Evolutionary conservation across 2,888 invertebrate genomes (phyloP), one percentile per base, ranked within the genome.

Genomic region (Falcaria lacertinaria): DNA sequence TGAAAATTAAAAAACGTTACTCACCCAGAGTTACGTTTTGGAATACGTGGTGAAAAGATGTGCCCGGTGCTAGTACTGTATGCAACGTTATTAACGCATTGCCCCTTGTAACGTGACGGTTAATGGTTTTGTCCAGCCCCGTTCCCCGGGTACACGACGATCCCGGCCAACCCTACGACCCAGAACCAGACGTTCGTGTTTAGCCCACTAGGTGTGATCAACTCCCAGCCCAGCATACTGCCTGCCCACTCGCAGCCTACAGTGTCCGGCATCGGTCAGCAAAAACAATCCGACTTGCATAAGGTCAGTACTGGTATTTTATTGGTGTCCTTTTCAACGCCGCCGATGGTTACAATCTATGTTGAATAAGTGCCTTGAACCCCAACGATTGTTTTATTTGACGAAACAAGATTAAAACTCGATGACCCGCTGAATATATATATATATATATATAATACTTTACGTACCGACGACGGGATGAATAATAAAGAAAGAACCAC

Each of bases 121-220:
- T n/a, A n/a, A n/a, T 28, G 40, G 49, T 25, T 41, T 36, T 42
- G 53, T 58, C 42, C 75, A 89, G 91, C 91, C 1, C 90, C 92
- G 54, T 94, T 91, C 83, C 93, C 94, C 2, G 94, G 96, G 2
- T 96, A 96, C 71, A 91, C 95, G 42, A 94, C 94, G 14, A 94
- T 94, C 47, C 94, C 94, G 15, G 93, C 95, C 32, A 95, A 95
- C 56, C 91, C 94, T 39, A 93, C 94, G 4, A 93, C 94, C 45
- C 94, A 95, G 81, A 91, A 93, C 57, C 95, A 95, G 70, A 95
- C 96, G 4, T 88, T 96, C 60, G 93, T 96, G 38, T 95, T 93
- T 76, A 93, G 93, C 47, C 94, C 93, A 47, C 80, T 94, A 42
- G 93, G 93, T 2, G 93, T 94, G 5, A 90, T 94, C 60, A 93